Evolutionary conservation across 1,140 invertebrate genomes (phyloP), one percentile per base, ranked within the genome.

Genomic region (Hypsibius dujardini): DNA sequence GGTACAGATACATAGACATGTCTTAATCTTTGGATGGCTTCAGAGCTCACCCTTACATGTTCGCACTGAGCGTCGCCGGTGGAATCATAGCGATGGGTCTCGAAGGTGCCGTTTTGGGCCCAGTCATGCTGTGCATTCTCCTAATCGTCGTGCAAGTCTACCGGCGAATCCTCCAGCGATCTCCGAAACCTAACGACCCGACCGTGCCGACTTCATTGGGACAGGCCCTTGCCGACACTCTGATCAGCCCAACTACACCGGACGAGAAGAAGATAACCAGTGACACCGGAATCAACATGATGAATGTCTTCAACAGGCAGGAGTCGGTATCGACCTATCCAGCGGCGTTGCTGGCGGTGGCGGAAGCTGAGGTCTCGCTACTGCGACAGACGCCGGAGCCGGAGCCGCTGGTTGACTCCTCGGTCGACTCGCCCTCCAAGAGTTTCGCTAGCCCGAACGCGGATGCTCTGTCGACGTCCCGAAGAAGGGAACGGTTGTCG

Each of bases 31-130:
- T n/a, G n/a, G n/a, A n/a, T n/a, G n/a, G n/a, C n/a, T n/a, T n/a
- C 76, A 90, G 88, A 72, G 90, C 89, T 12, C 95, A 98, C 84
- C 95, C 95, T 0, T 98, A 98, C 81, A 84, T 98, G 46, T 98
- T 95, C n/a, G 95, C 92, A 47, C 80, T 98, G 47, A 90, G 94
- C 0, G 94, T 98, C 75, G 93, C 92, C 7, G 95, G 95, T n/a
- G 95, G 95, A 50, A 90, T 98, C 74, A 95, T 96, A 78, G 97
- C 90, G 82, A 82, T 96, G 71, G 95, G 95, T 0, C 85, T 94
- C 60, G 90, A 98, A 81, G 95, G 95, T 0, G 94, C 93, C 1
- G 90, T 98, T 71, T 88, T 98, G 73, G 95, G 95, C 0, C 95
- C 95, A 0, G 83, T 98, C 1, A 82, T 98, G 42, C 81, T 98